Percentiles rank a stretch among this genome's conserved stretches.
phyloP scores from a whole-genome alignment of 2,797 vertebrate genomes.

The Etheostoma perlongum region DNA sequence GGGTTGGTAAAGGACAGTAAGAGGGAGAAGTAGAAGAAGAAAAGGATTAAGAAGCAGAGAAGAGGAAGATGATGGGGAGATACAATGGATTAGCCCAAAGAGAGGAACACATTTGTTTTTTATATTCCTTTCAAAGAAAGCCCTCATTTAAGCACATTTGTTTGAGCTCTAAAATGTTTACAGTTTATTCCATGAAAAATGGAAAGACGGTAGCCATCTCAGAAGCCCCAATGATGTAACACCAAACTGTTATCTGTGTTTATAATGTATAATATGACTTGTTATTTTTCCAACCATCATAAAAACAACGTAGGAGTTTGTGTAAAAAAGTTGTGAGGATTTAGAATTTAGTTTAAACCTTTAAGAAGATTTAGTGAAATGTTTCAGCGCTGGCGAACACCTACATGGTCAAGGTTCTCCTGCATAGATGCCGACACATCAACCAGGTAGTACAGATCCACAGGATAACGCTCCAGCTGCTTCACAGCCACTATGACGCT shows the following conservation, averaged over 20 bases:
- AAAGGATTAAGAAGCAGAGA: not conserved
- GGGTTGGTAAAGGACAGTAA: not conserved
- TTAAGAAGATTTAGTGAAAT: not conserved
- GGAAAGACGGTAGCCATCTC: not conserved
- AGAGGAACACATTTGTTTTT: not conserved
- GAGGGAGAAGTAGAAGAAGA: not conserved
- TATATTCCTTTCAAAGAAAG: not conserved
- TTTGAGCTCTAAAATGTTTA: not conserved
- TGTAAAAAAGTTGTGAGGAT: not conserved
- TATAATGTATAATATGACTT: not conserved
- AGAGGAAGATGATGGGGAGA: not conserved
- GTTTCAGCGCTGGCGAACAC: slow-evolving; percentile 27
- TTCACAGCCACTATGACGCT: slow-evolving; percentile 90
- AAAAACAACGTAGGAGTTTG: not conserved
- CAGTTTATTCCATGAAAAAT: slow-evolving; percentile 2
- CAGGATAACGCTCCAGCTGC: slow-evolving; percentile 93
- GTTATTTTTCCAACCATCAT: not conserved
- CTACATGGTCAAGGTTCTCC: slow-evolving; percentile 91
- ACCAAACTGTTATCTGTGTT: slow-evolving; percentile 4
- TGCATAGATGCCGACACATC: slow-evolving; percentile 98
- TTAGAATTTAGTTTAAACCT: not conserved
- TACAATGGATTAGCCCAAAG: not conserved
- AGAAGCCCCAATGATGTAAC: not conserved
- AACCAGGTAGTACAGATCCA: slow-evolving; percentile 98
- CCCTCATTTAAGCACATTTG: not conserved